A percentile compares a stretch with the other conserved stretches of the same genome.
phyloP scores from a whole-genome alignment of 1,140 invertebrate genomes.

The Dolichoris vasculosae region DNA sequence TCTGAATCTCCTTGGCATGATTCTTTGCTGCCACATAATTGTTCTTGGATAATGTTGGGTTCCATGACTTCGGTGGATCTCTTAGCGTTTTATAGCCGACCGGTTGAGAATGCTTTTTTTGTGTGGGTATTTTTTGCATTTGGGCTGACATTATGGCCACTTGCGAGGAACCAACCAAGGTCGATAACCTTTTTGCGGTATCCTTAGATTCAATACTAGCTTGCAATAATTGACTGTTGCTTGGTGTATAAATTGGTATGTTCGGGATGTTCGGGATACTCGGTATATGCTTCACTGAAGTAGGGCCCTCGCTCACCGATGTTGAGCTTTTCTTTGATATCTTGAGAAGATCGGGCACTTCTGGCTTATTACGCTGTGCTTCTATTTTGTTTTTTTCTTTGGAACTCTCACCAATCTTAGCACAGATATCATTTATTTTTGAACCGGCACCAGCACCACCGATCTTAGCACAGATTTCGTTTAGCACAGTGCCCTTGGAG shows the following conservation, averaged over 20 bases:
- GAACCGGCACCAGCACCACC: conserved; percentile 62
- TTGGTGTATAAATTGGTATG: conserved; percentile 69
- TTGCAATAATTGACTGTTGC: conserved; percentile 50
- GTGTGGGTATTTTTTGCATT: conserved; percentile 26
- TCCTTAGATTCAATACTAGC: conserved; percentile 30
- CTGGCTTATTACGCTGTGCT: conserved; percentile 60
- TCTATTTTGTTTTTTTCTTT: conserved; percentile 71
- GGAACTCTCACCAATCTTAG: conserved; percentile 71
- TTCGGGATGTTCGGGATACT: conserved; percentile 69
- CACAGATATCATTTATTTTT: conserved; percentile 72
- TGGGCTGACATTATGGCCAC: conserved; percentile 26
- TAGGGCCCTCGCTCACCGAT: not conserved
- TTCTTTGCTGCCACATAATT: conserved; percentile 73
- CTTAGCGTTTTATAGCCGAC: conserved; percentile 77
- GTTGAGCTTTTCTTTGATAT: conserved; percentile 65
- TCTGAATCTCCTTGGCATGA: conserved; percentile 65
- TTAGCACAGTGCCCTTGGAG: conserved; percentile 65
- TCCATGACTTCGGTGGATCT: conserved; percentile 77
- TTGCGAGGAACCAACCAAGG: conserved; percentile 38
- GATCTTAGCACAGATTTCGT: conserved; percentile 69
- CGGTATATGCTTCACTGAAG: conserved; percentile 62
- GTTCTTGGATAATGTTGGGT: conserved; percentile 76
- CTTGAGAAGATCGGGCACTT: conserved; percentile 70
- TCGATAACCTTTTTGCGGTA: conserved; percentile 20
- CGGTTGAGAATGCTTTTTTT: conserved; percentile 64